These are phyloP conservation scores for Danio albolineatus DNA, from an alignment of 2,797 vertebrate species.

Conservation along the genomic window DNA sequence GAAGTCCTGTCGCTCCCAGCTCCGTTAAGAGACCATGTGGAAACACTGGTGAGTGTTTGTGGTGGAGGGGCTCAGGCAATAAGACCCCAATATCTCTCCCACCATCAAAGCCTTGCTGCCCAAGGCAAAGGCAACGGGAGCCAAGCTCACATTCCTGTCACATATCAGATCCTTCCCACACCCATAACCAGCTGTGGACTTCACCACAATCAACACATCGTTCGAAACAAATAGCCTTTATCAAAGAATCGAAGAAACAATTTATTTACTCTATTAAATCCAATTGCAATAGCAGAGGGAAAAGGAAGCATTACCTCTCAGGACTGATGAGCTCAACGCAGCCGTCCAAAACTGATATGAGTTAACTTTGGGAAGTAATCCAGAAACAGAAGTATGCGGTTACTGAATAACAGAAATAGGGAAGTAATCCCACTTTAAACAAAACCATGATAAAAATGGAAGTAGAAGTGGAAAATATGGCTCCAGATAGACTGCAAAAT, in stretches of 20 bases:
- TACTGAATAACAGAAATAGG: conserved; percentile 55
- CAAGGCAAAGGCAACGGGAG: conserved; percentile 59
- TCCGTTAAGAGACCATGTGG: conserved; percentile 21
- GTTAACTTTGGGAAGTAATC: conserved; percentile 27
- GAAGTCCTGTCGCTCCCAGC: conserved; percentile 27
- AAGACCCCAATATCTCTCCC: conserved; percentile 53
- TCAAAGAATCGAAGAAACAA: conserved; percentile 33
- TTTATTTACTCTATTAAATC: conserved; percentile 26
- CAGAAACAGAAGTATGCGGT: conserved; percentile 35
- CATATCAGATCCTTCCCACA: conserved; percentile 65
- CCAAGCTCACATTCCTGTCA: conserved; percentile 62
- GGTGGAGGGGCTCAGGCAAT: conserved; percentile 45
- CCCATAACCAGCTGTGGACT: conserved; percentile 51
- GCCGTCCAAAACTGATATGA: conserved; percentile 31
- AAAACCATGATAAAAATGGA: conserved; percentile 22
- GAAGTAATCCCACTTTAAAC: conserved; percentile 42
- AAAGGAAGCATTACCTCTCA: conserved; percentile 48
- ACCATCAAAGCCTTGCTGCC: conserved; percentile 58
- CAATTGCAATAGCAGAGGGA: conserved; percentile 32
- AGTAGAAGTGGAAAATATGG: conserved; percentile 17
- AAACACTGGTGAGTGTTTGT: conserved; percentile 51
- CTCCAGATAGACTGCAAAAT: background rate
- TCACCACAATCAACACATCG: conserved; percentile 29
- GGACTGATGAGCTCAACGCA: conserved; percentile 33
- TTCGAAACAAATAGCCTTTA: conserved; percentile 51